Evolutionary conservation across 1,140 invertebrate genomes (phyloP), one percentile per base, ranked within the genome.

Genomic region (Saccostrea echinata): DNA sequence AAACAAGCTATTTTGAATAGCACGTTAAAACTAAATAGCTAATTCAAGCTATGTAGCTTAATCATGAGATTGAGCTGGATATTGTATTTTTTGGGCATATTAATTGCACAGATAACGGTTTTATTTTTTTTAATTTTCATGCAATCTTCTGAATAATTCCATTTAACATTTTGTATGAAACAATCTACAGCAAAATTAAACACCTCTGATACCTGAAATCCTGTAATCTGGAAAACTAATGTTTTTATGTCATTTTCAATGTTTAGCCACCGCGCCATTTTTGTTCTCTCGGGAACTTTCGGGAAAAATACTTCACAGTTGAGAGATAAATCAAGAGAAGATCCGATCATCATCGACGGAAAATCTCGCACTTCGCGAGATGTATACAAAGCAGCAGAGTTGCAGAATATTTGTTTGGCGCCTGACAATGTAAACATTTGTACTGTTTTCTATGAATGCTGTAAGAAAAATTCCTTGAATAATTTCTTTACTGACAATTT

Each of bases 211-310:
- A 89, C 88, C 64, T 76, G 76, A 55, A 89, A 89, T 53, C 88
- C 88, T 55, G 88, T 87, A 18, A 88, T 52, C 16, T 82, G 84
- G 12, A 18, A 21, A 43, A 89, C 85, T 30, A 89, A 71, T 33
- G 61, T 61, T 81, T 85, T 89, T 9, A 87, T 24, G 43, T 89
- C 86, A 71, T 57, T 68, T 89, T 89, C 88, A 85, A 85, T 84
- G 84, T 81, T 87, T 52, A 84, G 86, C 88, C 86, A 84, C 55
- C 88, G 88, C 86, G 88, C 88, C 88, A 89, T 89, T 84, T 43
- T 53, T 9, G 35, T 76, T 30, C 27, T 76, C 68, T 76, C 68
- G 68, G 68, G 12, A 33, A 4, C 1, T 9, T 27, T 76, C 68
- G 30, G n/a, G 30, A 33, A 33, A 30, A 30, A 12, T 27, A 33